Conservation (phyloP, 1,140 invertebrate genomes). For the Chrysoperla carnea region DNA sequence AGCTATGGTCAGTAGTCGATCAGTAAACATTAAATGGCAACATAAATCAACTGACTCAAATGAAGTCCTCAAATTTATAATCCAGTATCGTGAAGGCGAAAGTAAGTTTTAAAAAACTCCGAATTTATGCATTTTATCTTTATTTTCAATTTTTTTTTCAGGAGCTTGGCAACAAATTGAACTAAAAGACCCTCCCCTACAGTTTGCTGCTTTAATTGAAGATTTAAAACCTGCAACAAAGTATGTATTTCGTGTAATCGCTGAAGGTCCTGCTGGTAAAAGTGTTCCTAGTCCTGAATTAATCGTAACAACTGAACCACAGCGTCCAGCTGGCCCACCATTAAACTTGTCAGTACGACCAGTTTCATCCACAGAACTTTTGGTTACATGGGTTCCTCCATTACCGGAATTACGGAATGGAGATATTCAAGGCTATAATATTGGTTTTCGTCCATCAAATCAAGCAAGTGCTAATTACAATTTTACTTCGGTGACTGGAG, state of each 20-base stretch:
- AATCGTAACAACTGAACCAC: constrained; percentile 50
- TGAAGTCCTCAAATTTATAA: constrained; percentile 53
- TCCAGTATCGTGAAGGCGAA: constrained; percentile 49
- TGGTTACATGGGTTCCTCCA: constrained; percentile 60
- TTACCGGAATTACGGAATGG: constrained; percentile 48
- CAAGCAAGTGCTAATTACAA: constrained; percentile 31
- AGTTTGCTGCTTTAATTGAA: constrained; percentile 41
- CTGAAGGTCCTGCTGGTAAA: constrained; percentile 55
- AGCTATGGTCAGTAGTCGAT: constrained; percentile 46
- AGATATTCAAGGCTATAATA: constrained; percentile 34
- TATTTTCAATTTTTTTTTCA: constrained; percentile 7
- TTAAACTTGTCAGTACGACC: constrained; percentile 48
- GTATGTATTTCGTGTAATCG: constrained; percentile 56
- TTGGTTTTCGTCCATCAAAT: constrained; percentile 24
- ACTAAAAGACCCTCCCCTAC: constrained; percentile 36
- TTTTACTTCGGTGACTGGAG: constrained; percentile 47
- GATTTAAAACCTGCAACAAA: constrained; percentile 59
- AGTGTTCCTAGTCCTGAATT: constrained; percentile 53
- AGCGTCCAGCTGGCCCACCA: constrained; percentile 58
- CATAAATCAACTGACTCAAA: constrained; percentile 43
- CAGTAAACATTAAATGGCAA: constrained; percentile 58
- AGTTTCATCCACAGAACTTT: constrained; percentile 54
- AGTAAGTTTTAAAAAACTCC: too few species aligned
- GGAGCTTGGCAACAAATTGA: constrained; percentile 47
- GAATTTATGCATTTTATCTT: neutral